Percentiles rank a stretch among this genome's conserved stretches.
Evolutionary conservation across 2,888 invertebrate species (phyloP).

Genomic region (Hirtodrosophila duncani): DNA sequence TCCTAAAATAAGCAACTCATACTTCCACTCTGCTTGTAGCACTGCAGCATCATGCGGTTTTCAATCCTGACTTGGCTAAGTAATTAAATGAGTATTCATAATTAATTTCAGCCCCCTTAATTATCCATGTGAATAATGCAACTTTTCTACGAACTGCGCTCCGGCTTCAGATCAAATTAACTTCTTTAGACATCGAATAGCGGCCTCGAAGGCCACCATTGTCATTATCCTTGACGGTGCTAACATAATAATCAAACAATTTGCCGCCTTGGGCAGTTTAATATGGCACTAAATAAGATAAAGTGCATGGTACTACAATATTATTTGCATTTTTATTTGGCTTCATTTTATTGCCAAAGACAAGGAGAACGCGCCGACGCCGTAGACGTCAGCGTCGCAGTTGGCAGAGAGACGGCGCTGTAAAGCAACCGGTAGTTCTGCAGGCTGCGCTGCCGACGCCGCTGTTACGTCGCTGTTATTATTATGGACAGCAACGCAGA

Average conservation of each 20-base stretch:
- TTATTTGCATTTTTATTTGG: conserved; percentile 60
- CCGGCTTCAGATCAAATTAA: conserved; percentile 12
- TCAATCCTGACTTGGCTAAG: too few relatives aligned
- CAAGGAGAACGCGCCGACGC: conserved; percentile 9
- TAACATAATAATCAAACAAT: conserved; percentile 32
- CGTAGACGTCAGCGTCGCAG: too few relatives aligned
- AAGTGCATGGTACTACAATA: conserved; percentile 53
- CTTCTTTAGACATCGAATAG: conserved; percentile 1
- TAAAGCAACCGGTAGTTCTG: conserved; percentile 66
- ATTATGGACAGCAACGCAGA: too few relatives aligned
- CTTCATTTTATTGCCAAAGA: conserved; percentile 1
- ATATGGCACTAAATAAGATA: conserved; percentile 61
- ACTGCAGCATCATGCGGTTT: too few relatives aligned
- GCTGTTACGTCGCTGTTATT: conserved; percentile 60
- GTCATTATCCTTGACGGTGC: conserved; percentile 23
- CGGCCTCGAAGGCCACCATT: conserved; percentile 31
- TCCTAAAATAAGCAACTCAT: too few relatives aligned
- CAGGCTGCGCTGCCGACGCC: conserved; percentile 10
- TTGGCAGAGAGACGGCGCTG: conserved; percentile 24
- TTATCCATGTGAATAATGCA: neutral
- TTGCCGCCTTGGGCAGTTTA: conserved; percentile 44
- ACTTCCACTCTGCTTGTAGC: too few relatives aligned
- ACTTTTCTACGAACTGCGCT: neutral
- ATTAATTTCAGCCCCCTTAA: too few relatives aligned
- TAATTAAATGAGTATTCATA: too few relatives aligned